Percentiles rank a stretch among this genome's conserved stretches.
Evolutionary conservation across 2,888 invertebrate genomes (phyloP).

Genomic region (Urechis unicinctus): DNA sequence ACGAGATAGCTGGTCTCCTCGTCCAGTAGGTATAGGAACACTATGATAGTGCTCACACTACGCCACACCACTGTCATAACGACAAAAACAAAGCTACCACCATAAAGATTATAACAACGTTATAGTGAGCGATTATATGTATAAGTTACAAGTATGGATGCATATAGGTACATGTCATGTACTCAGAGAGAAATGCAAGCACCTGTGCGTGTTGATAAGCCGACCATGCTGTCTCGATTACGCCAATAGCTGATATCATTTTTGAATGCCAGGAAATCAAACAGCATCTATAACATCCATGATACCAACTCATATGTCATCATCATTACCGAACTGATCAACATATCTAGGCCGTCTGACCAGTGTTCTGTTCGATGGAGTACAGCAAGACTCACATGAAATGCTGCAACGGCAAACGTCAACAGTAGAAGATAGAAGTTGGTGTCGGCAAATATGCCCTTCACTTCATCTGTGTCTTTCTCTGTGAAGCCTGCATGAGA

Average conservation of each 20-base stretch:
- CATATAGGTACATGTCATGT: too few relatives aligned
- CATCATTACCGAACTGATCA: too few relatives aligned
- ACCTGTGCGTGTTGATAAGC: constrained; percentile 75
- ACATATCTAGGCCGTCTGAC: too few relatives aligned
- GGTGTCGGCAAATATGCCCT: constrained; percentile 91
- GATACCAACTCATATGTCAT: background rate
- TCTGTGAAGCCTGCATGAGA: constrained; percentile 77
- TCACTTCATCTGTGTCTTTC: constrained; percentile 93
- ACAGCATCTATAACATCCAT: constrained; percentile 56
- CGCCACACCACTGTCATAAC: constrained; percentile 84
- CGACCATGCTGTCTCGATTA: constrained; percentile 72
- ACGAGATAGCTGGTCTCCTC: constrained; percentile 87
- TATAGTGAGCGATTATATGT: too few relatives aligned
- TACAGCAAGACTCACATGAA: too few relatives aligned
- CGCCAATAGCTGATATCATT: constrained; percentile 96
- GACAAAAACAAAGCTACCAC: too few relatives aligned
- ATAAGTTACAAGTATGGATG: too few relatives aligned
- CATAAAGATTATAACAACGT: too few relatives aligned
- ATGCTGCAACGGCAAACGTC: constrained; percentile 82
- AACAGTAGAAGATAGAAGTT: constrained; percentile 84
- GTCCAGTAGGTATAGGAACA: constrained; percentile 86
- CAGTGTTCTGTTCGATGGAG: too few relatives aligned
- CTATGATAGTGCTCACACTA: constrained; percentile 75
- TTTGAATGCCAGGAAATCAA: constrained; percentile 96
- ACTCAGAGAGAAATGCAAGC: too few relatives aligned